These are phyloP conservation scores for Heliconius eleuchia DNA, from an alignment of 1,140 invertebrate genomes.

Conservation along the genomic window DNA sequence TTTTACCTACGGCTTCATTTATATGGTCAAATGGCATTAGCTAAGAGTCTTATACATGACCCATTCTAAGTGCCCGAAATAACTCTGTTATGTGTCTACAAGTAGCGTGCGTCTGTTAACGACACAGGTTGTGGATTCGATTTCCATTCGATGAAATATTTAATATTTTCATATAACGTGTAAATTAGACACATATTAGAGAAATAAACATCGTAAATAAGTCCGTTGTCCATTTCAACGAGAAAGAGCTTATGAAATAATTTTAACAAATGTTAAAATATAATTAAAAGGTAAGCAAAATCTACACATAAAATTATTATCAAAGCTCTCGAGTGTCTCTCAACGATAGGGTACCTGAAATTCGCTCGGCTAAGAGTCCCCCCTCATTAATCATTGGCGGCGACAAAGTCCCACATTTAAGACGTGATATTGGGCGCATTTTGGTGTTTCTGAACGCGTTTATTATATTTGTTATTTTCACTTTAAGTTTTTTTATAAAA, in stretches of 20 bases:
- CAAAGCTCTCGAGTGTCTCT: constrained; percentile 9
- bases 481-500: background rate
- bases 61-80: background rate
- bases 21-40: no score
- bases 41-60: background rate
- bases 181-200: no score
- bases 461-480: background rate
- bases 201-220: no score
- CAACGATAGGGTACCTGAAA: constrained; percentile 5
- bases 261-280: background rate
- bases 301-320: background rate
- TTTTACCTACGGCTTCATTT: no score
- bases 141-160: no score
- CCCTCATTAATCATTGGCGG: constrained; percentile 9
- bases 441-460: background rate
- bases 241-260: background rate
- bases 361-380: constrained; percentile 5
- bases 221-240: no score
- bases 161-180: no score
- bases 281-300: background rate
- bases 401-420: background rate
- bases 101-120: no score
- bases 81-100: no score
- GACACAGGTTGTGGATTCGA: no score
- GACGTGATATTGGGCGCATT: background rate